phyloP scores from a whole-genome alignment of 2,888 invertebrate species.

The Acanthococcus lagerstroemiae region DNA sequence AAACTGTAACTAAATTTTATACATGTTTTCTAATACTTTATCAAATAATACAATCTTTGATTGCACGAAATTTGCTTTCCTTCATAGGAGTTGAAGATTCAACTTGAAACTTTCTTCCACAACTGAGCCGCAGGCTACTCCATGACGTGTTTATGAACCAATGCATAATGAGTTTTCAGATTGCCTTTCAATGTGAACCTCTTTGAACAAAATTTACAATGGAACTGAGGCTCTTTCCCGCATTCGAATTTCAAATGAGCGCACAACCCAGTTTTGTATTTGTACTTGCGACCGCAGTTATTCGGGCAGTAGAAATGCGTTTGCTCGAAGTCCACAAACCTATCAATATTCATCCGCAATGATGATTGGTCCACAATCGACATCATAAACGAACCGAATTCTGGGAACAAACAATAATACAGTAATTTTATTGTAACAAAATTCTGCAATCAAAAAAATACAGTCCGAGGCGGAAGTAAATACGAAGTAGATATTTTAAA shows the following conservation, averaged over 20 bases:
- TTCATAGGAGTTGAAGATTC: background rate
- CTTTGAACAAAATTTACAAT: constrained; percentile 35
- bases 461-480: too few species aligned
- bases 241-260: constrained; percentile 36
- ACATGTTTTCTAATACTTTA: too few species aligned
- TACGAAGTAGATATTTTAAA: too few species aligned
- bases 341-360: too few species aligned
- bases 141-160: constrained; percentile 21
- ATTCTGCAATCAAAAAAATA: background rate
- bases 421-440: background rate
- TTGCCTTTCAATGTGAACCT: constrained; percentile 40
- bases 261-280: constrained; percentile 32
- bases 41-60: too few species aligned
- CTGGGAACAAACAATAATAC: background rate
- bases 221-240: too few species aligned
- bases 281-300: too few species aligned
- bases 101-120: background rate
- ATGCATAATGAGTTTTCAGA: constrained; percentile 42
- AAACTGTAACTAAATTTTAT: too few species aligned
- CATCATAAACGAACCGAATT: background rate
- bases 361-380: background rate
- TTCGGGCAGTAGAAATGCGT: too few species aligned
- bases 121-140: background rate
- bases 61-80: background rate
- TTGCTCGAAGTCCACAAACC: too few species aligned